Evolutionary conservation across 2,888 invertebrate genomes (phyloP), one percentile per base, ranked within the genome.

Genomic region (Polyommatus icarus): DNA sequence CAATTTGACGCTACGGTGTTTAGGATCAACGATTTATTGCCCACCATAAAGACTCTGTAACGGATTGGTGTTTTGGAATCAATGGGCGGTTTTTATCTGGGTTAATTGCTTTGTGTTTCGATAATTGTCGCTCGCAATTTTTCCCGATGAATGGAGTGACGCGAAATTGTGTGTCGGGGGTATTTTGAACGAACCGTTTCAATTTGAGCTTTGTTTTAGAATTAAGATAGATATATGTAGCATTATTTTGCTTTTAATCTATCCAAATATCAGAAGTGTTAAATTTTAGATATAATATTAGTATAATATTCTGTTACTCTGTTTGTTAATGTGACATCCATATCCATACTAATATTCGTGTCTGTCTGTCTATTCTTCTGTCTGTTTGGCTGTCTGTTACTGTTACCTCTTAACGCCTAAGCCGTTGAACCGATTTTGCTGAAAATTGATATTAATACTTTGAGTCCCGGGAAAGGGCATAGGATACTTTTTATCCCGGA

Each of bases 81-180:
- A 76, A 78, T 79, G 76, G 46, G 73, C 59, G 78, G 75, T 79
- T 76, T 76, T 79, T 73, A 78, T 78, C 71, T 77, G 77, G 78
- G 71, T 78, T 77, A 79, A 71, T 72, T 67, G 79, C 76, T 79
- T 78, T 77, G 78, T 79, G 78, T 77, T 79, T 78, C 79, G 76
- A 79, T 79, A 77, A 79, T 79, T 78, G 79, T 79, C 79, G 40
- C 61, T 75, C 76, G 32, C 71, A 78, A 78, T 75, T 79, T 77
- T 73, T 20, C 75, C 67, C 73, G 77, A 71, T 76, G 57, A 77
- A 78, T 50, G 67, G 54, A 73, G 1, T 73, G 73, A 46, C 29
- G 73, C 29, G 73, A 73, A 73, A 73, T 50, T 50, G 46, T 72
- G 40, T 72, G 72, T 72, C 72, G 46, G 7, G 71, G 71, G 46